Evolutionary conservation across 2,113 vertebrate species (phyloP), one percentile per base, ranked within the genome.

Genomic region (Balaenoptera acutorostrata): DNA sequence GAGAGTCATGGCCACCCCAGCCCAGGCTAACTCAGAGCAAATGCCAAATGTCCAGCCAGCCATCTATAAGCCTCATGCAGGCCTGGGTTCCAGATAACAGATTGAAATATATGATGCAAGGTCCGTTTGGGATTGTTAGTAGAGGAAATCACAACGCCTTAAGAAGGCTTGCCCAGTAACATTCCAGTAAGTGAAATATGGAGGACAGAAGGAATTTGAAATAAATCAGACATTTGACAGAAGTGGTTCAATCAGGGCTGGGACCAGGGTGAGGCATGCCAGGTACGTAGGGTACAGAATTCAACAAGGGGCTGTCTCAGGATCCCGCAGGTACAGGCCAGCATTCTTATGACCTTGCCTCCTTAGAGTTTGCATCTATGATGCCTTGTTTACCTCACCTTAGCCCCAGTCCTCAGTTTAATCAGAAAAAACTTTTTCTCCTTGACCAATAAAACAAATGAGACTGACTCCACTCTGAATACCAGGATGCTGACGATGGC

Each of bases 231-330:
- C 1, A 46, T 15, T 68, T 20, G 14, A 6, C 23, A 77, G 33
- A 8, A 87, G 88, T 23, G 39, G 17, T 64, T 63, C 55, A 39
- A 36, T 31, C 23, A 49, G 66, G n/a, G 8, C 3, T 68, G 13
- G 39, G 21, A n/a, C 5, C 20, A 46, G 18, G 49, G 2, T 13
- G 3, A 80, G 2, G 29, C 41, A 41, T 46, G 41, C 0, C 0
- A 61, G 25, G 12, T n/a, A 46, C 1, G 4, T 3, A 31, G 8
- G 11, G 18, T 46, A 14, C 2, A 10, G 20, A 96, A 82, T 49
- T 36, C 21, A 80, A 25, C 0, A 9, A 39, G 33, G 15, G 2
- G 0, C 6, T 44, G 27, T 49, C 18, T 49, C 4, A 5, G 49
- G n/a, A 8, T 31, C 13, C 63, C 31, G 1, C 6, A 61, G 72